Base-by-base conservation (phyloP, 2,113 vertebrate genomes). In the Cyrtonyx montezumae region DNA sequence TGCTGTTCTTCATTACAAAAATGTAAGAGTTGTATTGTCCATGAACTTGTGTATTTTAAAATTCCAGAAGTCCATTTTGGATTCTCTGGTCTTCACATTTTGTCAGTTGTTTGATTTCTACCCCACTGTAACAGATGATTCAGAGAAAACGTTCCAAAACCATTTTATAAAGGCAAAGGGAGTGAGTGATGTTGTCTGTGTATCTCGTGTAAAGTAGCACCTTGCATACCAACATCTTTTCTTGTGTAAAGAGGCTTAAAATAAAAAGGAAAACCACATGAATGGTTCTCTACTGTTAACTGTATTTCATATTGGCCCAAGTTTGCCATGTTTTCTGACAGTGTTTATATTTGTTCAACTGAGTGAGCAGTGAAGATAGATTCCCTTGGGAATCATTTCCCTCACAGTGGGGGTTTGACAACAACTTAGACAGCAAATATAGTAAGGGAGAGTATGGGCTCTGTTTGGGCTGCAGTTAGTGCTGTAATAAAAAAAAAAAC, bases 191-290 rank as follows among this genome's bases (percentile, higher is more conserved):
- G 78, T 78, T 87, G 79, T 95, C 79, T 12, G 3, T 93, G 91
- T 96, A 45, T 67, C 82, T 94, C 4, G 82, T 95, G 87, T 91
- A 48, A 88, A 61, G 71, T 43, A 94, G 81, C 76, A 59, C 90
- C 40, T 79, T 78, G 62, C 94, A 95, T 96, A 94, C 94, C 94
- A 79, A 71, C 93, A 93, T 90, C 87, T 73, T 53, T 42, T 90
- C 20, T 34, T 65, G 82, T 96, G 94, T 95, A 90, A 96, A 91
- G 90, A 96, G 91, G 85, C 82, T 87, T 83, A 21, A 45, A 96
- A 96, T 96, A 96, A 96, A 95, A 96, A n/a, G n/a, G n/a, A n/a
- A n/a, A n/a, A n/a, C n/a, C n/a, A n/a, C n/a, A n/a, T n/a, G n/a
- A n/a, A n/a, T n/a, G n/a, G n/a, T n/a, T n/a, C n/a, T n/a, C n/a